These are phyloP conservation scores for Tinea trinotella DNA, from an alignment of 2,888 invertebrate species.

Conservation along the genomic window DNA sequence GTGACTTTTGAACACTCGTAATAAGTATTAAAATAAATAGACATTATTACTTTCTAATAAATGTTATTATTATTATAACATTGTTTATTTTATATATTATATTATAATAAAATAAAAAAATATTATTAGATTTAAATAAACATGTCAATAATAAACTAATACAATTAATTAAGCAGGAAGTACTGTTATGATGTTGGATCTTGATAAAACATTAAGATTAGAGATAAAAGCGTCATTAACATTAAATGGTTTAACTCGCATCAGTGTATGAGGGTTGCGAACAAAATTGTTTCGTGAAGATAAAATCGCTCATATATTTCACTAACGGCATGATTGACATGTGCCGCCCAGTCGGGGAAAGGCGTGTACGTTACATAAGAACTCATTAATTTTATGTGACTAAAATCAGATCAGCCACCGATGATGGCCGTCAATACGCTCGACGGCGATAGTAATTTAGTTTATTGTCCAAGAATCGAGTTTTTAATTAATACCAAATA, in stretches of 20 bases:
- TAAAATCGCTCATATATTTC: constrained; percentile 4
- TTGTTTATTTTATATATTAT: no score
- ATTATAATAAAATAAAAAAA: background rate
- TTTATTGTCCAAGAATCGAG: constrained; percentile 13
- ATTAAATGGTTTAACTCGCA: background rate
- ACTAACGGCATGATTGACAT: constrained; percentile 32
- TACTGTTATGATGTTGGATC: background rate
- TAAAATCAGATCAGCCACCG: constrained; percentile 24
- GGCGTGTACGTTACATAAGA: constrained; percentile 35
- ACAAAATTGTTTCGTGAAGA: background rate
- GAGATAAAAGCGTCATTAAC: constrained; percentile 9
- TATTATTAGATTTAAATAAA: background rate
- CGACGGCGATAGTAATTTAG: background rate
- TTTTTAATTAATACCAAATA: constrained; percentile 6
- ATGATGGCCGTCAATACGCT: background rate
- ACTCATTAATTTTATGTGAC: constrained; percentile 35
- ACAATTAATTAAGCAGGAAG: constrained; percentile 4
- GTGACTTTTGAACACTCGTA: no score
- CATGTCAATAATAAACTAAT: constrained; percentile 11
- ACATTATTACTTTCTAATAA: no score
- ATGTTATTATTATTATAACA: no score
- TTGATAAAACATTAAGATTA: constrained; percentile 2
- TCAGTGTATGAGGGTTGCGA: background rate
- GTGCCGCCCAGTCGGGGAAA: constrained; percentile 35
- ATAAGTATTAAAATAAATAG: no score